Base-by-base conservation (phyloP, 2,888 invertebrate genomes). In the Gortyna flavago region DNA sequence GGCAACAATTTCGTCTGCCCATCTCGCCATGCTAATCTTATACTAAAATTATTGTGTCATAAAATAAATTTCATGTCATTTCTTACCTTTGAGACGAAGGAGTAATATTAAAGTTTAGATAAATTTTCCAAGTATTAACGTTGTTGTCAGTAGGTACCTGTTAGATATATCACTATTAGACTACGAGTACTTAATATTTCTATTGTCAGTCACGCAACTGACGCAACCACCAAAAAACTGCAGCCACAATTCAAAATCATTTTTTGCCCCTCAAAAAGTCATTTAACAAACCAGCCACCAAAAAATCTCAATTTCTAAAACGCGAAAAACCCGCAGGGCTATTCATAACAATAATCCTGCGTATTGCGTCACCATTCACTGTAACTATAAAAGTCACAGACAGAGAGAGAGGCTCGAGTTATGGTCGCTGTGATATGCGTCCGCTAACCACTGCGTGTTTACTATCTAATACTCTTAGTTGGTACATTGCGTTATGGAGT, bases 301-400 rank as follows among this genome's bases (percentile, higher is more conserved):
- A 65, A 74, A 69, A 85, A 73, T 29, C 75, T 51, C 35, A 35
- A 68, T 65, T 83, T 65, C 61, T 79, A 79, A 84, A 83, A 72
- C 72, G 8, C 29, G 48, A 68, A 85, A 72, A 54, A n/a, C 18
- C 75, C 59, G 48, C 77, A 62, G 29, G 29, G 70, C 75, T 75
- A 81, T 86, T 44, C 75, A 79, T 86, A 80, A 88, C 79, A 86
- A 86, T 86, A 84, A 86, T 73, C 65, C 77, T 69, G 51, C 29
- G 73, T 79, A 79, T 83, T 82, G 79, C 64, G 75, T 88, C 87
- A 86, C 88, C 69, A 85, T 85, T 87, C 76, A 76, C 61, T 74
- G 85, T 79, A 59, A 85, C 85, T 81, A 87, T 88, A 87, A 87
- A 87, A 87, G 87, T 87, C 87, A 87, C 66, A 0, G 25, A 32